A percentile compares a stretch with the other conserved stretches of the same genome.
These are phyloP conservation scores for Cepaea hortensis DNA, from an alignment of 2,888 invertebrate species.

Conservation along the genomic window DNA sequence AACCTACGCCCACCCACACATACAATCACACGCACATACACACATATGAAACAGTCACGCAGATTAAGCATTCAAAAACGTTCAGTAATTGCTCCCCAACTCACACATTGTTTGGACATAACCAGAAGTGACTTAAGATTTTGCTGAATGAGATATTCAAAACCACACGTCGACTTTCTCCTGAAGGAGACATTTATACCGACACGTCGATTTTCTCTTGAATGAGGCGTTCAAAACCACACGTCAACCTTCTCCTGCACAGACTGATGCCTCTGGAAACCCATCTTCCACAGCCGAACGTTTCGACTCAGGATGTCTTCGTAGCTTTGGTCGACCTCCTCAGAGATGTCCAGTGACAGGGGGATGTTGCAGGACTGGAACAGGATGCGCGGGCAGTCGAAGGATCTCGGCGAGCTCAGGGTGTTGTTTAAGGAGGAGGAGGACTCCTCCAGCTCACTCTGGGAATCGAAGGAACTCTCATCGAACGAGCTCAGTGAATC, in stretches of 20 bases:
- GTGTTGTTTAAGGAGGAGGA: constrained; percentile 20
- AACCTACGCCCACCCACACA: no score
- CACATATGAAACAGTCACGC: no score
- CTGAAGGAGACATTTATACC: no score
- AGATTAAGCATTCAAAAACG: no score
- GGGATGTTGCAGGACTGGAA: neutral
- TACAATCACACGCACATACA: no score
- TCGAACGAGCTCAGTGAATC: constrained; percentile 43
- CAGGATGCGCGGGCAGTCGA: neutral
- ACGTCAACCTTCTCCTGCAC: constrained; percentile 16
- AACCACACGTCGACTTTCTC: no score
- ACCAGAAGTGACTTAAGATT: no score
- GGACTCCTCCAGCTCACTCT: constrained; percentile 45
- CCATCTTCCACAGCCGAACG: constrained; percentile 47
- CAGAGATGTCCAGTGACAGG: neutral
- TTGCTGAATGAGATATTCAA: no score
- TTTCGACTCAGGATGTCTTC: constrained; percentile 48
- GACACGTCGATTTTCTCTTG: neutral
- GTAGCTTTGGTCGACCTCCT: constrained; percentile 36
- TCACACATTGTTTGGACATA: no score
- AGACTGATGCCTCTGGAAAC: constrained; percentile 1
- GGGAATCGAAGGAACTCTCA: constrained; percentile 31
- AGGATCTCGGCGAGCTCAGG: neutral
- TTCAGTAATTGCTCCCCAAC: no score
- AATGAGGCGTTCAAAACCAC: neutral